Evolutionary conservation across 1,140 invertebrate genomes (phyloP).

Genomic region (Rhopalosiphum padi): DNA sequence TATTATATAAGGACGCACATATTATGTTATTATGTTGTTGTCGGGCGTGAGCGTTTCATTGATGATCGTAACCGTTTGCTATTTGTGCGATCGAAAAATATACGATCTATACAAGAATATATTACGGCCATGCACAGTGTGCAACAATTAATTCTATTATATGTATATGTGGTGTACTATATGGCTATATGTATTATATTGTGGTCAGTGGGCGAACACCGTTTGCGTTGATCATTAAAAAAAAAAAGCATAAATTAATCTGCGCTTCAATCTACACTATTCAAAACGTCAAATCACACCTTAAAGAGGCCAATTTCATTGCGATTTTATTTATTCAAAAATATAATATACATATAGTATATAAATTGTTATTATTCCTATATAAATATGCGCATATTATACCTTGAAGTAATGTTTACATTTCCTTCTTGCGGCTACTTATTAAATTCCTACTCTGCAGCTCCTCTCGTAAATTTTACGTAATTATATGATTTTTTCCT

Average conservation of each 20-base stretch:
- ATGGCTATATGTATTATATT: background rate
- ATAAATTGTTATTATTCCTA: background rate
- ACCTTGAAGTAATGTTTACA: background rate
- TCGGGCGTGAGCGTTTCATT: background rate
- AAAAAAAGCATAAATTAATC: background rate
- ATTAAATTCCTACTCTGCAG: background rate
- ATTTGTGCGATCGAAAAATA: background rate
- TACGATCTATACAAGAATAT: background rate
- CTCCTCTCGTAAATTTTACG: background rate
- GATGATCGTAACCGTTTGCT: too few species aligned
- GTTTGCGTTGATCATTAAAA: background rate
- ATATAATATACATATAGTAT: background rate
- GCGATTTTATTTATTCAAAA: background rate
- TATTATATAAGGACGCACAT: background rate
- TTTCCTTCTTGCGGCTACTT: background rate
- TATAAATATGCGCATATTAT: background rate
- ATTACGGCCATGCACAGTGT: background rate
- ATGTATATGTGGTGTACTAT: background rate
- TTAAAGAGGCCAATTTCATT: conserved; percentile 19
- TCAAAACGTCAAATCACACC: conserved; percentile 15
- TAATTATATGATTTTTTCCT: background rate
- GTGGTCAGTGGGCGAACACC: background rate
- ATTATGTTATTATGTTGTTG: background rate
- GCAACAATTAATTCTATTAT: background rate
- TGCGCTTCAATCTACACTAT: background rate